Conservation (phyloP, 2,888 invertebrate genomes). For the Cheilosia vulpina region DNA sequence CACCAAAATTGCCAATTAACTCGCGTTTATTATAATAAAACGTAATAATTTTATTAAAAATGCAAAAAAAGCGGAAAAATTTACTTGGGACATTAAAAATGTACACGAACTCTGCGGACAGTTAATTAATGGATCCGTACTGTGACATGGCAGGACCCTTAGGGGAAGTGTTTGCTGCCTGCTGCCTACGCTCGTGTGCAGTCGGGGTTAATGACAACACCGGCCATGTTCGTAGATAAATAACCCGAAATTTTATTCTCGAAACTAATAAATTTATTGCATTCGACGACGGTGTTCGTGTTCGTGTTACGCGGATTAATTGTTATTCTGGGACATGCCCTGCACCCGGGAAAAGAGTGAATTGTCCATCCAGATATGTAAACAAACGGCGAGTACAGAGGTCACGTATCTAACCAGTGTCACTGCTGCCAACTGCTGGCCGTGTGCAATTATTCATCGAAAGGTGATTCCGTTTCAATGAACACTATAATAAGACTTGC, state of each 20-base stretch:
- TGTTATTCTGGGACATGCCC: constrained; percentile 64
- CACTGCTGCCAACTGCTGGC: constrained; percentile 35
- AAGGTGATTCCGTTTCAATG: constrained; percentile 74
- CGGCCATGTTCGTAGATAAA: constrained; percentile 44
- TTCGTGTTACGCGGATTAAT: constrained; percentile 50
- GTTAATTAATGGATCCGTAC: constrained; percentile 70
- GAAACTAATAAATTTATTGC: constrained; percentile 68
- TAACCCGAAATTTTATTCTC: constrained; percentile 55
- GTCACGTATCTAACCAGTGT: constrained; percentile 64
- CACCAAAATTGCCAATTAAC: constrained; percentile 76
- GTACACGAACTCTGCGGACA: constrained; percentile 63
- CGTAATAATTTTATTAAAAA: constrained; percentile 76
- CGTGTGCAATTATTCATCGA: constrained; percentile 71
- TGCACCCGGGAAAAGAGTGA: constrained; percentile 13
- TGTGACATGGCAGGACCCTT: constrained; percentile 10
- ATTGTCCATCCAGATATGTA: constrained; percentile 21
- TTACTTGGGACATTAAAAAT: constrained; percentile 66
- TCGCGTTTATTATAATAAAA: constrained; percentile 74
- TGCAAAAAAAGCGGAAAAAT: constrained; percentile 44
- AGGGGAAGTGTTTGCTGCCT: constrained; percentile 17
- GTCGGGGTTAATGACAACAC: constrained; percentile 35
- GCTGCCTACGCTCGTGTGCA: neutral
- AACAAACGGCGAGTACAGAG: constrained; percentile 39
- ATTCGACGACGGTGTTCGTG: constrained; percentile 35
- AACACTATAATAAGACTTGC: constrained; percentile 63